Evolutionary conservation across 2,797 vertebrate species (phyloP).

Genomic region (Malacoraja senta): DNA sequence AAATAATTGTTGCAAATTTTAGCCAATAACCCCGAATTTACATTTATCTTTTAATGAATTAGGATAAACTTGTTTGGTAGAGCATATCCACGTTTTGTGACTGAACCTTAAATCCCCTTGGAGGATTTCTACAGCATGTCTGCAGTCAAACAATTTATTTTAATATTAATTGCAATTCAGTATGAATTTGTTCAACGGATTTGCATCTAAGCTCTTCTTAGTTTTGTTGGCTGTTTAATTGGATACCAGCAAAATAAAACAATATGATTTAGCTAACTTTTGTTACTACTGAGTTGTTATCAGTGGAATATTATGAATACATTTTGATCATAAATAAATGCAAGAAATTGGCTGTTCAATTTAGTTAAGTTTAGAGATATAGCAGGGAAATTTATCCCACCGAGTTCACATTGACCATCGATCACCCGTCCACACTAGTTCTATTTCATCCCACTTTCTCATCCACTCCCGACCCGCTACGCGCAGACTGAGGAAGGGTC

Average conservation of each 20-base stretch:
- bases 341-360: background rate
- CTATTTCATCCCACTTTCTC: no score
- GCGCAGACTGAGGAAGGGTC: no score
- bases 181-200: background rate
- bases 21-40: background rate
- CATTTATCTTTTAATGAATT: slow-evolving; percentile 20
- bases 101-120: background rate
- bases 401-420: no score
- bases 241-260: background rate
- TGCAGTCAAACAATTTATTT: background rate
- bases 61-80: background rate
- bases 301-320: background rate
- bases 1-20: background rate
- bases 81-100: background rate
- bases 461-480: no score
- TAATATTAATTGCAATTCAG: background rate
- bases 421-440: no score
- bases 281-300: background rate
- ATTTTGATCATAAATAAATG: background rate
- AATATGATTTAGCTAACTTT: background rate
- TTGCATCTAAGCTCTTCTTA: background rate
- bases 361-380: background rate
- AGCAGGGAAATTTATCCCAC: background rate
- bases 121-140: background rate
- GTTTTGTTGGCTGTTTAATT: background rate